Evolutionary conservation across 1,140 invertebrate genomes (phyloP), one percentile per base, ranked within the genome.

Genomic region (Drosophila seguyi): DNA sequence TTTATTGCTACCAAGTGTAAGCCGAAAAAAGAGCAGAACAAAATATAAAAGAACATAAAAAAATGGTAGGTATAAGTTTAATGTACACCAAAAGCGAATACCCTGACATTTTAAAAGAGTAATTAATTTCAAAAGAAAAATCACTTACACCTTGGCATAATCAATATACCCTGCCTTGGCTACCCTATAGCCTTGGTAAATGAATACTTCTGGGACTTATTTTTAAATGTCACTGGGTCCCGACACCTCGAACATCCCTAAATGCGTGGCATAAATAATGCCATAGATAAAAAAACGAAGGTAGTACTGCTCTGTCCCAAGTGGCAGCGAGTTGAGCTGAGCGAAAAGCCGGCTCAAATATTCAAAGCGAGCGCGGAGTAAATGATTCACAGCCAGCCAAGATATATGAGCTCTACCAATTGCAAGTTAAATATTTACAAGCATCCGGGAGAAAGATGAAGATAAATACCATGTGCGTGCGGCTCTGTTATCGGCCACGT

Each of bases 341-440:
- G 44, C 10, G 47, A 58, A 44, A 55, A 58, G 31, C 60, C 55
- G 61, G 61, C 57, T 52, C 34, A 66, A 76, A 56, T 76, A 79
- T 81, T 81, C 81, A 76, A 77, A 68, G 77, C 56, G 77, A 83
- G 48, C 41, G 47, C 65, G 73, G 53, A 67, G 73, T 80, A 88
- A 77, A 87, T 80, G 80, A 87, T 78, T 77, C 76, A 69, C 47
- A 62, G 80, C 73, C 78, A 59, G 41, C 38, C 50, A 57, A 77
- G 66, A 85, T 78, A 81, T 71, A 76, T 75, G 55, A 45, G 61
- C 81, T 66, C 47, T 13, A 44, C 50, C 67, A 75, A 85, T 85
- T 81, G 84, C 72, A 83, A 66, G 68, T 85, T 81, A 84, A 85
- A 90, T 88, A 90, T 88, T 90, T 85, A 79, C 82, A 66, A 83